Conservation (phyloP, 2,113 vertebrate genomes). For the Mellivora capensis region DNA sequence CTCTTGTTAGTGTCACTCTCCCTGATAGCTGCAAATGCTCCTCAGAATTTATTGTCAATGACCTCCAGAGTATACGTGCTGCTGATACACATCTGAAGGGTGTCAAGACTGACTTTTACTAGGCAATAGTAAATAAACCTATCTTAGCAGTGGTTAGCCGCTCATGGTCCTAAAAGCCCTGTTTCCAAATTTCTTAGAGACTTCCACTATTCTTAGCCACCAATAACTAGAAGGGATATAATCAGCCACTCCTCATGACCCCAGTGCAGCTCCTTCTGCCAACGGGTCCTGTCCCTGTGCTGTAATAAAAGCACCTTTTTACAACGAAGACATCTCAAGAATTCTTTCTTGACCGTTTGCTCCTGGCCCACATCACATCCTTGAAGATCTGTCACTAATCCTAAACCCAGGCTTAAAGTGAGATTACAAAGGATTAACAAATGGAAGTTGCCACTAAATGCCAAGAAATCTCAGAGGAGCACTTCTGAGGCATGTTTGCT, state of each 20-base stretch:
- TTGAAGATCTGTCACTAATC: conserved; percentile 36
- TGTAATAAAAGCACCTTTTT: not conserved
- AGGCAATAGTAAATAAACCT: not conserved
- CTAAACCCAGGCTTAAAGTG: conserved; percentile 14
- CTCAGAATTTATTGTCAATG: not conserved
- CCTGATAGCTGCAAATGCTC: not conserved
- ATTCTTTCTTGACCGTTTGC: not conserved
- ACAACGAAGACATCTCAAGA: not conserved
- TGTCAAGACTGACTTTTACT: not conserved
- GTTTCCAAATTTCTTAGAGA: not conserved
- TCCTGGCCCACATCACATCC: not conserved
- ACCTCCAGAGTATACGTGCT: not conserved
- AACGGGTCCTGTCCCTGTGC: no score
- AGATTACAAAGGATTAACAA: conserved; percentile 43
- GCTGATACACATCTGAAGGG: not conserved
- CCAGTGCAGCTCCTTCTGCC: not conserved
- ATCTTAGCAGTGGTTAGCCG: not conserved
- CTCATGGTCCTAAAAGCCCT: not conserved
- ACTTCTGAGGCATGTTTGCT: not conserved
- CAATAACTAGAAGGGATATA: not conserved
- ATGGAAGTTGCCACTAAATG: not conserved
- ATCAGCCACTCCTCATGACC: not conserved
- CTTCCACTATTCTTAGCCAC: not conserved
- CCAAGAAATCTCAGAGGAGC: conserved; percentile 24
- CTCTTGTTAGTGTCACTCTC: not conserved